Percentiles rank a stretch among this genome's conserved stretches.
These are phyloP conservation scores for Helicoverpa assulta DNA, from an alignment of 2,888 invertebrate species.

Conservation along the genomic window DNA sequence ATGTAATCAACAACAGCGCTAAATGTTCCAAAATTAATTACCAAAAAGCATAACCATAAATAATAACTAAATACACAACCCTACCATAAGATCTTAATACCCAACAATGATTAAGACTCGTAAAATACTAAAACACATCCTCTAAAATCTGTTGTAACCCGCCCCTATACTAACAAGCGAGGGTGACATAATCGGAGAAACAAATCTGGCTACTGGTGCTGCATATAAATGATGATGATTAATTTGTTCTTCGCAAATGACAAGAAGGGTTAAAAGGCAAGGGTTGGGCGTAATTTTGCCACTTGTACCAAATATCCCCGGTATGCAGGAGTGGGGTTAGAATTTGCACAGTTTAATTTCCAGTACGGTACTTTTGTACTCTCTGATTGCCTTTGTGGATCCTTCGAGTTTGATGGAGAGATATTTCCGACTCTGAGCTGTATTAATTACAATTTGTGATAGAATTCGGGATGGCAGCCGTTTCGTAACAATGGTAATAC, in stretches of 20 bases:
- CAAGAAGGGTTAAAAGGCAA: conserved; percentile 89
- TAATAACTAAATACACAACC: conserved; percentile 37
- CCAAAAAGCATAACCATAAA: conserved; percentile 27
- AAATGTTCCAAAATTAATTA: conserved; percentile 27
- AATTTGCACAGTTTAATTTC: conserved; percentile 84
- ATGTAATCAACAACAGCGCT: conserved; percentile 6
- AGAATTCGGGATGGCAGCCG: conserved; percentile 69
- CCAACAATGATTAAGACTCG: conserved; percentile 75
- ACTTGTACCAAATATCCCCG: conserved; percentile 83
- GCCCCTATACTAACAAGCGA: conserved; percentile 82
- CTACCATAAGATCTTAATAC: conserved; percentile 56
- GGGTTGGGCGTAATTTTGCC: conserved; percentile 80
- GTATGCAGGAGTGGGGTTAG: conserved; percentile 74
- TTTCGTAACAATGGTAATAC: conserved; percentile 66
- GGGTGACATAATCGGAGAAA: conserved; percentile 90
- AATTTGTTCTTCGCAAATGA: conserved; percentile 90
- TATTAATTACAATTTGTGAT: conserved; percentile 85
- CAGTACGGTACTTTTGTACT: conserved; percentile 78
- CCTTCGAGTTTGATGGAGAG: conserved; percentile 87
- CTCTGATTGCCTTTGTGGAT: conserved; percentile 88
- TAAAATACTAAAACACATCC: conserved; percentile 82
- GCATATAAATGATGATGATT: conserved; percentile 91
- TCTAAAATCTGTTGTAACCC: conserved; percentile 81
- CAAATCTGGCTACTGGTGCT: conserved; percentile 89
- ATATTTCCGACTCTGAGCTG: conserved; percentile 87